Base-by-base conservation (phyloP, 1,140 invertebrate genomes). In the Macrotrachela quadricornifera region DNA sequence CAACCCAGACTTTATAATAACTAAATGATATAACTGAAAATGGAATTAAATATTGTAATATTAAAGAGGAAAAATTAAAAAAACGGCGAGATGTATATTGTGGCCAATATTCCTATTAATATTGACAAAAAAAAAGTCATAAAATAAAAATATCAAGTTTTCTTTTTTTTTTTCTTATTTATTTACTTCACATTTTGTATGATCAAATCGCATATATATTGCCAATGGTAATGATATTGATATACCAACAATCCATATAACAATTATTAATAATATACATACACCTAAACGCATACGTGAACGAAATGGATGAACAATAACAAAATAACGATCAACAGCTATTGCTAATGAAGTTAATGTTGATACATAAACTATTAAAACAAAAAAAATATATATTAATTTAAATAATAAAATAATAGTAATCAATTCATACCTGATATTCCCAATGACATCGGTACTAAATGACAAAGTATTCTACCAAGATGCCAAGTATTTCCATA, bases 331-430 rank as follows among this genome's bases (percentile, higher is more conserved):
- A 68, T 96, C 91, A 21, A 95, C 80, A 2, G 91, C 90, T 58
- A 97, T 96, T 16, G 86, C 85, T 0, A 85, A 94, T 13, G 96
- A 75, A 0, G 91, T 96, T 46, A 95, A 73, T 0, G 88, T 92
- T 13, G 86, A 92, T 50, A 96, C 88, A 70, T 94, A 96, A 10
- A 96, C 86, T 30, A 30, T 30, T 30, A 30, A 30, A 8, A 30
- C n/a, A 30, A 30, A 30, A 8, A 30, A 30, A 30, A 30, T 30
- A 30, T 4, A 30, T 30, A 4, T 4, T 30, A 30, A 30, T 4
- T 30, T 4, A 30, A 30, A 30, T 2, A 30, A 30, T 4, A 30
- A 30, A 30, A 30, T 30, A 30, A 30, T n/a, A n/a, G n/a, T 30
- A 30, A 4, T 8, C 8, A 30, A 8, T 4, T 30, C 8, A 8